Conservation (phyloP, 2,797 vertebrate genomes). For the Coendou prehensilis region DNA sequence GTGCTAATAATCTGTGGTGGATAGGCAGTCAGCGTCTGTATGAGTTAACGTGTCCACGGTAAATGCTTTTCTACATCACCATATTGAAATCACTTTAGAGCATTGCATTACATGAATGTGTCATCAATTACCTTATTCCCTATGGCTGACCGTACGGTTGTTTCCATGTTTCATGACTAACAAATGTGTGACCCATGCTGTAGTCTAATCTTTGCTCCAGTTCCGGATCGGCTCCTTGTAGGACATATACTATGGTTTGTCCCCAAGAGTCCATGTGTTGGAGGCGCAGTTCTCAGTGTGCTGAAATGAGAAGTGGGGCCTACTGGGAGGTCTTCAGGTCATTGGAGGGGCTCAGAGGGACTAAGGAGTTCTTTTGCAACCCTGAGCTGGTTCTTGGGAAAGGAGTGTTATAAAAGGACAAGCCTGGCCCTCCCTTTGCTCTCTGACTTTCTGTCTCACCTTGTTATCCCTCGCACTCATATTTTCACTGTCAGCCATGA, state of each 20-base stretch:
- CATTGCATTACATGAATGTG: not conserved
- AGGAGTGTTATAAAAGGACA: not conserved
- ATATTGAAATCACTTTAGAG: not conserved
- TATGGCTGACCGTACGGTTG: not conserved
- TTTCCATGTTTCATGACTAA: constrained; percentile 22
- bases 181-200: not conserved
- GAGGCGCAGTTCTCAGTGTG: not conserved
- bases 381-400: not conserved
- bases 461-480: not conserved
- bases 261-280: not conserved
- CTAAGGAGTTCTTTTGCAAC: not conserved
- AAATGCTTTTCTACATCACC: not conserved
- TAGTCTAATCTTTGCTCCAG: not conserved
- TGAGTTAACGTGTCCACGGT: not conserved
- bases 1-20: not conserved
- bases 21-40: not conserved
- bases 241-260: not conserved
- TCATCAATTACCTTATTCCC: not conserved
- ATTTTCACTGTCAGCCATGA: not conserved
- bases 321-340: not conserved
- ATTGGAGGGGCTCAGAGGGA: not conserved
- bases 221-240: not conserved
- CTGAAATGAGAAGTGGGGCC: not conserved
- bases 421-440: not conserved
- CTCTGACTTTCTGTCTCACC: not conserved